phyloP scores from a whole-genome alignment of 2,888 invertebrate species.

The Torymus auratus region DNA sequence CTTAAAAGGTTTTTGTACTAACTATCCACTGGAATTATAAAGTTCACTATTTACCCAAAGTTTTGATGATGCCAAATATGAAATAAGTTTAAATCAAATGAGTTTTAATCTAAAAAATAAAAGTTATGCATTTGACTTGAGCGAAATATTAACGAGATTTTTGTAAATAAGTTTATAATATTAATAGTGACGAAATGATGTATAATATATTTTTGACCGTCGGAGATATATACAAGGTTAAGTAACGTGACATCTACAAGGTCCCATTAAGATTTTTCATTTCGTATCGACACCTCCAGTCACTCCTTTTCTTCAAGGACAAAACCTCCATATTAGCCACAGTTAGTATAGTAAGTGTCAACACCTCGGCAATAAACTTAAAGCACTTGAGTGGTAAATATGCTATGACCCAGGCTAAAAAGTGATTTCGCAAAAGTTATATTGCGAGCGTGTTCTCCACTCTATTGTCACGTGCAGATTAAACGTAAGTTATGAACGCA shows the following conservation, averaged over 20 bases:
- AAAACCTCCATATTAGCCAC: neutral
- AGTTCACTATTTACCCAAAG: no score
- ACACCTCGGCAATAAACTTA: slow-evolving; percentile 43
- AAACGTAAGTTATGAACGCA: neutral
- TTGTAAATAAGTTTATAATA: neutral
- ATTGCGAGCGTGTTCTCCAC: neutral
- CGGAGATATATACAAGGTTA: slow-evolving; percentile 12
- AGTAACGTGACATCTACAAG: slow-evolving; percentile 36
- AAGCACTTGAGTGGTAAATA: slow-evolving; percentile 31
- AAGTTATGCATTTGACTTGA: no score
- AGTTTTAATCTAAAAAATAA: no score
- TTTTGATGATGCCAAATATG: no score
- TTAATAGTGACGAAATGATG: neutral
- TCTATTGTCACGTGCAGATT: slow-evolving; percentile 9
- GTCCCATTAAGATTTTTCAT: slow-evolving; percentile 46
- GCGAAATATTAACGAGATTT: no score
- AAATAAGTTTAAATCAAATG: no score
- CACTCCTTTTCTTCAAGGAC: slow-evolving; percentile 43
- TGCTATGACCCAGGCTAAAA: slow-evolving; percentile 20
- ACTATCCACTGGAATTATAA: no score
- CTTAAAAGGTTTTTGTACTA: no score
- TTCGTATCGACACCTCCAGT: slow-evolving; percentile 44
- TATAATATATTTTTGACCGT: neutral
- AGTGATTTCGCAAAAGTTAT: neutral
- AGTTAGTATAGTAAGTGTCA: slow-evolving; percentile 27